Percentiles rank a stretch among this genome's conserved stretches.
phyloP scores from a whole-genome alignment of 2,113 vertebrate species.

The Symphodus melops region DNA sequence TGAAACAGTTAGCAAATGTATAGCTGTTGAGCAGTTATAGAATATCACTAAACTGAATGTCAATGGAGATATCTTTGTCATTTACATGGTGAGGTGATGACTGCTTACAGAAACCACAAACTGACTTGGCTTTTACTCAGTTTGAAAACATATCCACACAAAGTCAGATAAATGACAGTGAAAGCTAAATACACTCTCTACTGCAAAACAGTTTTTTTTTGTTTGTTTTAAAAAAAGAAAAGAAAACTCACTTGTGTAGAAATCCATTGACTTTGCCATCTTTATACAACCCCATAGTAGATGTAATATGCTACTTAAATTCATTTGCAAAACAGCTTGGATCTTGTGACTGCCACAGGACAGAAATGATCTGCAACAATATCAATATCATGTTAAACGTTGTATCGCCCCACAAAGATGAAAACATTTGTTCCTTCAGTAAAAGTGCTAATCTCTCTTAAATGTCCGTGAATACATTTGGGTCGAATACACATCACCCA shows the following conservation, averaged over 20 bases:
- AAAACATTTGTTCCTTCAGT: conserved; percentile 14
- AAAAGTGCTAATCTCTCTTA: conserved; percentile 52
- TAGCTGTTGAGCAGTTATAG: conserved; percentile 23
- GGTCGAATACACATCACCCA: background rate
- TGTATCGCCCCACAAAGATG: conserved; percentile 5
- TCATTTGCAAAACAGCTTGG: background rate
- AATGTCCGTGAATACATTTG: conserved; percentile 27
- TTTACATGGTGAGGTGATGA: conserved; percentile 14
- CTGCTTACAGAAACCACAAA: background rate
- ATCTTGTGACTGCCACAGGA: background rate
- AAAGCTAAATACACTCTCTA: conserved; percentile 2
- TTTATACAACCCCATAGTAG: conserved; percentile 8
- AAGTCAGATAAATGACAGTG: background rate
- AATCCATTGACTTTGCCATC: conserved; percentile 19
- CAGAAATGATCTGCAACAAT: conserved; percentile 15
- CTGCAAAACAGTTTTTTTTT: background rate
- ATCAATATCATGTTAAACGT: conserved; percentile 7
- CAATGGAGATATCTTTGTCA: conserved; percentile 16
- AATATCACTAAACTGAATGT: conserved; percentile 4
- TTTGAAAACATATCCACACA: conserved; percentile 1
- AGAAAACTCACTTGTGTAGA: background rate
- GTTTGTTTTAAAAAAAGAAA: conserved; percentile 10
- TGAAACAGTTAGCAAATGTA: conserved; percentile 43
- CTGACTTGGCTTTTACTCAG: conserved; percentile 30
- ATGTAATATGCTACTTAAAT: conserved; percentile 21